Percentiles rank a stretch among this genome's conserved stretches.
phyloP scores from a whole-genome alignment of 2,888 invertebrate species.

The Latrodectus hesperus region DNA sequence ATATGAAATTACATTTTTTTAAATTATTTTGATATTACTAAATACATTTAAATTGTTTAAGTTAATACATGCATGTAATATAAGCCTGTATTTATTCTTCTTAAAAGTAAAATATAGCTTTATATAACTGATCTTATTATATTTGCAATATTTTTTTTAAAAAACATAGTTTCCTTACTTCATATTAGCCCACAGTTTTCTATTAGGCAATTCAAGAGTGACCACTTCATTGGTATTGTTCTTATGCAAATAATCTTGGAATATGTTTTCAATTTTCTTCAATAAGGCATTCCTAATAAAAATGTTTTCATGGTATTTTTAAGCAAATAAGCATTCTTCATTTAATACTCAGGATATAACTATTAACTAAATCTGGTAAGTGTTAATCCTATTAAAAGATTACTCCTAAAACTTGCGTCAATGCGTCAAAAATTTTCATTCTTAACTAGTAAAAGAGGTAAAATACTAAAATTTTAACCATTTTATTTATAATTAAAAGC shows the following conservation, averaged over 20 bases:
- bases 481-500: too few species aligned
- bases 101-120: not conserved
- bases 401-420: too few species aligned
- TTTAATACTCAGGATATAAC: not conserved
- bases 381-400: too few species aligned
- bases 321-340: not conserved
- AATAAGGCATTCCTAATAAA: constrained; percentile 7
- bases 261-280: constrained; percentile 40
- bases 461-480: too few species aligned
- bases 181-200: constrained; percentile 49
- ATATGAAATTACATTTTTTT: too few species aligned
- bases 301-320: too few species aligned
- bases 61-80: not conserved
- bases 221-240: not conserved
- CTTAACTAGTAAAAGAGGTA: too few species aligned
- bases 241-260: constrained; percentile 27
- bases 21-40: not conserved
- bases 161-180: constrained; percentile 9
- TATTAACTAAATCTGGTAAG: too few species aligned
- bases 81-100: not conserved
- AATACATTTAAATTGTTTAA: not conserved
- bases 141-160: not conserved
- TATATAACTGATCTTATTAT: not conserved
- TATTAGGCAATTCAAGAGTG: constrained; percentile 31
- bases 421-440: too few species aligned